Percentiles rank a stretch among this genome's conserved stretches.
Evolutionary conservation across 2,797 vertebrate species (phyloP).

Genomic region (Orientallactaga sibirica): DNA sequence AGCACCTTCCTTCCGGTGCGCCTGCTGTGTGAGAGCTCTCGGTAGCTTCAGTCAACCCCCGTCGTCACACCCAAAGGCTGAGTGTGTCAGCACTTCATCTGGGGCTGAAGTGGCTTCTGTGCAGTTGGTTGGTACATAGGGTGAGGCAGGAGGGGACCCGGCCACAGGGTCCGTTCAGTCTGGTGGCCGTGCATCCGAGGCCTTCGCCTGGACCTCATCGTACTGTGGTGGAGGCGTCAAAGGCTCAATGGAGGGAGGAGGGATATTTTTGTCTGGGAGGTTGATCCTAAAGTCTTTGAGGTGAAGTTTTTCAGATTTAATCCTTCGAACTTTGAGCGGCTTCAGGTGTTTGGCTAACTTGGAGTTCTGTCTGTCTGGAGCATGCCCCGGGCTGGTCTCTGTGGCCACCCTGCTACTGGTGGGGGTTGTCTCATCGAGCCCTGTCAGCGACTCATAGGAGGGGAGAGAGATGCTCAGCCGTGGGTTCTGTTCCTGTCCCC

Average conservation of each 20-base stretch:
- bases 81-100: not conserved
- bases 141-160: not conserved
- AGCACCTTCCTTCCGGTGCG: not conserved
- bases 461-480: conserved; percentile 93
- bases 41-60: not conserved
- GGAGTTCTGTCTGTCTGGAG: conserved; percentile 88
- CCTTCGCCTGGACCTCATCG: conserved; percentile 89
- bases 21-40: not conserved
- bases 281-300: conserved; percentile 95
- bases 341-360: conserved; percentile 92
- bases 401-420: not conserved
- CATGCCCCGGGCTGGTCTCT: conserved; percentile 47
- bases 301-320: conserved; percentile 98
- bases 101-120: not conserved
- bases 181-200: conserved; percentile 72
- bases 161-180: conserved; percentile 38
- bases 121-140: not conserved
- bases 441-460: conserved; percentile 95
- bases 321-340: conserved; percentile 94
- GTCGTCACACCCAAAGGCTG: not conserved
- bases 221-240: conserved; percentile 97
- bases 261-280: conserved; percentile 89
- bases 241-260: conserved; percentile 93
- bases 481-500: conserved; percentile 88
- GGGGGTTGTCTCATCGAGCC: conserved; percentile 87